Conservation (phyloP, 2,113 vertebrate genomes). For the Hepsetus odoe region DNA sequence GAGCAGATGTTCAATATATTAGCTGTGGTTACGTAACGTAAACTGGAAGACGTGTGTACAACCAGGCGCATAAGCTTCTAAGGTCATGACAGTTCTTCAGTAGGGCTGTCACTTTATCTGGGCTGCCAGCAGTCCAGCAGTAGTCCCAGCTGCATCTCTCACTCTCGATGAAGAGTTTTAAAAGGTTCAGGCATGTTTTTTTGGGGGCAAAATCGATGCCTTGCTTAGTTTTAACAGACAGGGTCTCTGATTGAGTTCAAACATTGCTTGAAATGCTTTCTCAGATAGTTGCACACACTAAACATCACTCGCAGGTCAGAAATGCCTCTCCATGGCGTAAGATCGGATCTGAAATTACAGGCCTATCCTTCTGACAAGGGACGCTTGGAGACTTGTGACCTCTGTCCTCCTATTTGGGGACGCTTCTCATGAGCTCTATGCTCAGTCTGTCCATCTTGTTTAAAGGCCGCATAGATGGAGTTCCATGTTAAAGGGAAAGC, state of each 20-base stretch:
- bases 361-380: neutral
- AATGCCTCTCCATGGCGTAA: neutral
- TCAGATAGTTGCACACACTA: neutral
- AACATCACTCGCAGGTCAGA: neutral
- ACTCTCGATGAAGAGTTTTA: slow-evolving; percentile 34
- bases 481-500: too few relatives aligned
- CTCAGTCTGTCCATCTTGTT: neutral
- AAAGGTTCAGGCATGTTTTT: slow-evolving; percentile 23
- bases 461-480: too few relatives aligned
- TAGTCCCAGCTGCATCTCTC: neutral
- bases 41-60: too few relatives aligned
- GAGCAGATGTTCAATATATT: neutral
- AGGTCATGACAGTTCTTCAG: neutral
- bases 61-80: neutral
- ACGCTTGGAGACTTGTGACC: neutral
- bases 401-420: neutral
- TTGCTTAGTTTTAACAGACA: slow-evolving; percentile 63
- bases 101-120: neutral
- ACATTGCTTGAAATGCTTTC: slow-evolving; percentile 7
- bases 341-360: neutral
- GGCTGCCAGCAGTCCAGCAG: neutral
- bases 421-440: neutral
- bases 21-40: neutral
- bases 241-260: slow-evolving; percentile 56
- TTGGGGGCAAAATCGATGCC: slow-evolving; percentile 53